A percentile compares a stretch with the other conserved stretches of the same genome.
Conservation (phyloP, 2,113 vertebrate genomes). For the Prinia subflava region DNA sequence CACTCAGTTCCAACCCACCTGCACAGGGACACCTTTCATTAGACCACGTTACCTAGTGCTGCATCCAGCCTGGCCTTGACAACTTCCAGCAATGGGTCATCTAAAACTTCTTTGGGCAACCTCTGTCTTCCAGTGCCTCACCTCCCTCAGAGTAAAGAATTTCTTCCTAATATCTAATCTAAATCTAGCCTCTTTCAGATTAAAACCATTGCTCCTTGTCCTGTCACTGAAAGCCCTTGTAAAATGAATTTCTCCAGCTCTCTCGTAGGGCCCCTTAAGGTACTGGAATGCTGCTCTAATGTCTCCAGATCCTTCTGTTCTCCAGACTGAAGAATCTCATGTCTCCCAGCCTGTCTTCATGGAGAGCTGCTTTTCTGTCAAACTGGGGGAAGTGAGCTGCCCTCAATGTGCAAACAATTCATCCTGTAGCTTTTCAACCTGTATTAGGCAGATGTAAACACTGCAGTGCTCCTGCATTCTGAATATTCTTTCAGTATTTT, state of each 20-base stretch:
- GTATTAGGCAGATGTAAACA: not conserved
- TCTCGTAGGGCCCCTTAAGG: not conserved
- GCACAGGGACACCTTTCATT: not conserved
- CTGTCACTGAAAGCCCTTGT: not conserved
- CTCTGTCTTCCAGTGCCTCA: not conserved
- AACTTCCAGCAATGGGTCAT: not conserved
- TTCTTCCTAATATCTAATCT: not conserved
- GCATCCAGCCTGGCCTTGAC: not conserved
- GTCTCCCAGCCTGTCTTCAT: not conserved
- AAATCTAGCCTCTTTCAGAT: not conserved
- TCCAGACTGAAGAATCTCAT: not conserved
- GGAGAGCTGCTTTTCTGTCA: not conserved
- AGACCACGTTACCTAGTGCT: not conserved
- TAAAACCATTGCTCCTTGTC: not conserved
- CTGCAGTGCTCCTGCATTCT: not conserved
- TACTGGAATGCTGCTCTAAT: not conserved
- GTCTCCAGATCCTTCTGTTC: not conserved
- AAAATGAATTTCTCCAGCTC: not conserved
- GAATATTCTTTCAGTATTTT: not conserved
- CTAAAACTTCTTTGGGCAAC: not conserved
- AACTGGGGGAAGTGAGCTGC: not conserved
- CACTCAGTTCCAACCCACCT: not conserved
- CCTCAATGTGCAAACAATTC: fast-evolving
- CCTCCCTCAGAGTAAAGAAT: not conserved
- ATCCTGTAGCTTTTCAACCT: not conserved